Evolutionary conservation across 2,113 vertebrate species (phyloP), one percentile per base, ranked within the genome.

Genomic region (Fukomys damarensis): DNA sequence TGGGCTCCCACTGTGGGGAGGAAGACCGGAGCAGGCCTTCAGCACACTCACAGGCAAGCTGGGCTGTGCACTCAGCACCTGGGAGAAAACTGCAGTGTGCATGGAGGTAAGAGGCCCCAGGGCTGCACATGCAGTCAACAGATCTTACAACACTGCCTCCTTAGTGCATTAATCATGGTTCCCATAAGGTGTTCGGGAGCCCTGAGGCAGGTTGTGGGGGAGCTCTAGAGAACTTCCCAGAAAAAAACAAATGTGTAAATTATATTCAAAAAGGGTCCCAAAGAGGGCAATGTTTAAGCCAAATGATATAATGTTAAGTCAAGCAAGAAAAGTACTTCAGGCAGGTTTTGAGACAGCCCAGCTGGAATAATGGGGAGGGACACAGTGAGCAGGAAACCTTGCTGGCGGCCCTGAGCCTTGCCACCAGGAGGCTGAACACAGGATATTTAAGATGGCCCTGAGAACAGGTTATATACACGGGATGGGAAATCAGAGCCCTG

Each of bases 241-340:
- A 41, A 85, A 89, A 94, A 93, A 86, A 88, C 3, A 91, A 87
- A 97, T 79, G 22, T 26, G 61, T 88, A 83, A 93, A 96, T 89
- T 97, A 96, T 49, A 89, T 90, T 88, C 91, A 77, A 91, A 89
- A 65, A 95, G 70, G 68, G 84, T 94, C 86, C 88, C 94, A 81
- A 88, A 58, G 86, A 96, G 86, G 58, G 30, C 19, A 6, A 54
- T 91, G 63, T 56, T 96, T 97, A 96, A 94, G 58, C 52, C 49
- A 94, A 89, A 91, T 95, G 81, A 94, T 88, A 91, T 52, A 91
- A 85, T 65, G 58, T 89, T 89, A 93, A 93, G 80, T 54, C 80
- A 79, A 89, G 92, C 19, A 59, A 94, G 92, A 65, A 77, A 94
- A 96, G 70, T 43, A 82, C 89, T 81, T 88, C 70, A 24, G 86